phyloP scores from a whole-genome alignment of 1,140 invertebrate species.

The Episyrphus balteatus region DNA sequence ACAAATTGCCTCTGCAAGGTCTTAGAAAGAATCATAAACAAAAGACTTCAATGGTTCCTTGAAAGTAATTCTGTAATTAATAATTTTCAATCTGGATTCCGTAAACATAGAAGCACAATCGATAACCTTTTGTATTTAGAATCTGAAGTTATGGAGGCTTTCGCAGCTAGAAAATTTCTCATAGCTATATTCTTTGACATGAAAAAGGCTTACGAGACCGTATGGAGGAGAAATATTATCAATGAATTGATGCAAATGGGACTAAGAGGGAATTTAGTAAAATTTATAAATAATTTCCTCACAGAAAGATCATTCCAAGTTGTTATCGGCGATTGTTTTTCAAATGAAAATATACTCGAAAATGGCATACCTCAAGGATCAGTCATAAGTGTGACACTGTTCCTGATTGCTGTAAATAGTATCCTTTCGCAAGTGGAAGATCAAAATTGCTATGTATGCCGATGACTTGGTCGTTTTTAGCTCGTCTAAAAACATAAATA shows the following conservation, averaged over 20 bases:
- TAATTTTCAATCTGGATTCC: constrained; percentile 12
- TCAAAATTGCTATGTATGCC: background rate
- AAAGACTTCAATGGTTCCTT: constrained; percentile 9
- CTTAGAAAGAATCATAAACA: constrained; percentile 15
- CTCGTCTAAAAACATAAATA: background rate
- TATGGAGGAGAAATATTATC: constrained; percentile 8
- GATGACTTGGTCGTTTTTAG: background rate
- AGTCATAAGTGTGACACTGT: background rate
- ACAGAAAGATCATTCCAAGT: constrained; percentile 6
- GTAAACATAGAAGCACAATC: constrained; percentile 6
- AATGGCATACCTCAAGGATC: constrained; percentile 6
- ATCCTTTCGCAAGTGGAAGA: background rate
- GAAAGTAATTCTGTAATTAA: constrained; percentile 9
- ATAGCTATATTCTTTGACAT: constrained; percentile 18
- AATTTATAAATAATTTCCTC: constrained; percentile 9
- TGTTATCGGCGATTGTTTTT: background rate
- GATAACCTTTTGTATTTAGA: background rate
- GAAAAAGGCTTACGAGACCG: constrained; percentile 21
- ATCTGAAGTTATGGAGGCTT: constrained; percentile 13
- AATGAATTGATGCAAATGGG: too few species aligned
- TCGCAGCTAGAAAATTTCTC: constrained; percentile 13
- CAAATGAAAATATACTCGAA: constrained; percentile 1
- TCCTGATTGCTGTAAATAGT: background rate
- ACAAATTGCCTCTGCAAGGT: constrained; percentile 11
- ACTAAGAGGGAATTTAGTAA: constrained; percentile 5